Conservation (phyloP, 2,797 vertebrate species). For the Hyperoplus lanceolatus region DNA sequence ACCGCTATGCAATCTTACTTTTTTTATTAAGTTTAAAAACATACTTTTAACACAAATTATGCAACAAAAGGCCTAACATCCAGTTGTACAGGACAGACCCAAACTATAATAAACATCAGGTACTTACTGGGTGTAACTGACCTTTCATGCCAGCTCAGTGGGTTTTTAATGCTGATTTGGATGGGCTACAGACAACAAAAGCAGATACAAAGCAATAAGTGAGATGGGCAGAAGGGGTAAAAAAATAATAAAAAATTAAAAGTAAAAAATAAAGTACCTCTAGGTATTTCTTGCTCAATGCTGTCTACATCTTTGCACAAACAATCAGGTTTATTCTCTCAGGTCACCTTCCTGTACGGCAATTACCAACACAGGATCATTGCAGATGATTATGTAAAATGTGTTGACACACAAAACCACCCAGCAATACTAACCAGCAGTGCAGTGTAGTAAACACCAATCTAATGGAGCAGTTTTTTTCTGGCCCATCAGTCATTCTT, state of each 20-base stretch:
- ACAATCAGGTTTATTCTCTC: background rate
- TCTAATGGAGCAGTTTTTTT: background rate
- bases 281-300: background rate
- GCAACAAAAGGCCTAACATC: slow-evolving; percentile 31
- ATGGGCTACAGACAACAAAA: slow-evolving; percentile 95
- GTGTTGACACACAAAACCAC: slow-evolving; percentile 25
- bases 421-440: slow-evolving; percentile 51
- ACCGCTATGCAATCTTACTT: background rate
- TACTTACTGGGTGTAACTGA: slow-evolving; percentile 98
- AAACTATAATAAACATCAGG: slow-evolving; percentile 85
- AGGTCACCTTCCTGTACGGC: background rate
- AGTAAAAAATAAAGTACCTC: background rate
- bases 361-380: slow-evolving; percentile 1
- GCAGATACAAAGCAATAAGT: slow-evolving; percentile 89
- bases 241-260: background rate
- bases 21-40: background rate
- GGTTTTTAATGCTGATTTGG: slow-evolving; percentile 89
- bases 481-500: fast-evolving
- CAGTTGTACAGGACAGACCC: slow-evolving; percentile 57
- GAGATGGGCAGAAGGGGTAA: slow-evolving; percentile 47
- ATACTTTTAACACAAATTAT: slow-evolving; percentile 1
- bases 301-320: background rate
- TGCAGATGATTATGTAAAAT: background rate
- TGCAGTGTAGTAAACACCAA: slow-evolving; percentile 33
- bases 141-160: slow-evolving; percentile 95